phyloP scores from a whole-genome alignment of 2,113 vertebrate genomes.

The Cebidichthys violaceus region DNA sequence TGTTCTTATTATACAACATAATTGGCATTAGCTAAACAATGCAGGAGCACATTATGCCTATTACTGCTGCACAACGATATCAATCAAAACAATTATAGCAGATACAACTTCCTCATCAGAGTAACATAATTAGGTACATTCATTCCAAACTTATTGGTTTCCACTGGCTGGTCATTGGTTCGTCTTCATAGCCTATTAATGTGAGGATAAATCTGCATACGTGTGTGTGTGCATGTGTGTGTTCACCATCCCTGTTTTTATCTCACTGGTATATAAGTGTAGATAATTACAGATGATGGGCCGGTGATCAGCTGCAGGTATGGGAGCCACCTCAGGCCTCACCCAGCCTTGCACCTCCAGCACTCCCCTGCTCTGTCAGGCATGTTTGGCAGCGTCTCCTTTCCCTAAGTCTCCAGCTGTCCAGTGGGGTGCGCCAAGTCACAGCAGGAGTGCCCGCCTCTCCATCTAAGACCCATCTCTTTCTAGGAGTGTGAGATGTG shows the following conservation, averaged over 20 bases:
- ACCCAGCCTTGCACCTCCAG: constrained; percentile 77
- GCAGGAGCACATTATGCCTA: constrained; percentile 39
- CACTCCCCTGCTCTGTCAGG: constrained; percentile 82
- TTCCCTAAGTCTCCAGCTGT: constrained; percentile 94
- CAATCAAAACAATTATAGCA: constrained; percentile 52
- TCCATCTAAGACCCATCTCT: constrained; percentile 83
- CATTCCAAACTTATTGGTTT: constrained; percentile 13
- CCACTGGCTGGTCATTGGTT: constrained; percentile 4
- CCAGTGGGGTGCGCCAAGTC: constrained; percentile 94
- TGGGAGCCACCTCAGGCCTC: constrained; percentile 81
- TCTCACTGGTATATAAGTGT: constrained; percentile 75
- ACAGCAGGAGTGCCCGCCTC: constrained; percentile 94
- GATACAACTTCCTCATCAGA: constrained; percentile 43
- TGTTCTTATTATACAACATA: constrained; percentile 44
- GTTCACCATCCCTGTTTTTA: constrained; percentile 36
- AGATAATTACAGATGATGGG: constrained; percentile 86
- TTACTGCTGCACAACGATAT: constrained; percentile 48
- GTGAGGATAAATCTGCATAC: constrained; percentile 1
- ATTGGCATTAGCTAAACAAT: constrained; percentile 52
- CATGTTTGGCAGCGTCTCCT: constrained; percentile 88
- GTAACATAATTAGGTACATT: constrained; percentile 35
- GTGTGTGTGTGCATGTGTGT: constrained; percentile 24
- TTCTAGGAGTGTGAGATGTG: constrained; percentile 53
- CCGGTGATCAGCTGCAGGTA: constrained; percentile 85
- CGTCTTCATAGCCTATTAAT: constrained; percentile 25